These are phyloP conservation scores for Drosophila suboccidentalis DNA, from an alignment of 2,888 invertebrate genomes.

Conservation along the genomic window DNA sequence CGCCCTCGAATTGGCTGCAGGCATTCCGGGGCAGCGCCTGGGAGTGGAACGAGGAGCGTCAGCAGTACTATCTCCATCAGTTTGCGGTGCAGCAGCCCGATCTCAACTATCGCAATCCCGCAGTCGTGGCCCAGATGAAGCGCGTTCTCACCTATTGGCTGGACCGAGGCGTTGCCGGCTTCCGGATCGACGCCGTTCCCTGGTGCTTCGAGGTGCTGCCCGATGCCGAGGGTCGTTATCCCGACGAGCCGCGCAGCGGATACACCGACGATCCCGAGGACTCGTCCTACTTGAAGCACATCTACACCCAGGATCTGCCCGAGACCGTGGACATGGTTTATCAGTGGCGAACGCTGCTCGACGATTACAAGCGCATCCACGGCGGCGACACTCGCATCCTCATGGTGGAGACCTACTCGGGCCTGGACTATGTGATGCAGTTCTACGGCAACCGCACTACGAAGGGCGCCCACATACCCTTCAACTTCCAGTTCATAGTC, in stretches of 20 bases:
- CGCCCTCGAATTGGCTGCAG: slow-evolving; percentile 85
- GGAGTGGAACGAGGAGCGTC: slow-evolving; percentile 89
- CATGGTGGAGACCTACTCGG: slow-evolving; percentile 88
- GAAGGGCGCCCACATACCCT: slow-evolving; percentile 88
- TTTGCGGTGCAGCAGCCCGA: slow-evolving; percentile 91
- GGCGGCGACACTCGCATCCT: slow-evolving; percentile 86
- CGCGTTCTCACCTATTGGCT: slow-evolving; percentile 92
- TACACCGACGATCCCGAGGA: slow-evolving; percentile 85
- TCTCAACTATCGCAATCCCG: slow-evolving; percentile 90
- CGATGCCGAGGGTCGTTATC: slow-evolving; percentile 87
- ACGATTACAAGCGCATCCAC: slow-evolving; percentile 86
- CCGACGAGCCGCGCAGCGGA: slow-evolving; percentile 87
- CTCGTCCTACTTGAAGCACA: slow-evolving; percentile 88
- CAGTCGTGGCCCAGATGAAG: slow-evolving; percentile 87
- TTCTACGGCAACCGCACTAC: slow-evolving; percentile 87
- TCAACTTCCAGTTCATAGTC: slow-evolving; percentile 89
- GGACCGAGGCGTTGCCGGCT: slow-evolving; percentile 93
- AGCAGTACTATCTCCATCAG: slow-evolving; percentile 91
- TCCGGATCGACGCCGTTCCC: slow-evolving; percentile 92
- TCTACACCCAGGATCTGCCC: slow-evolving; percentile 88
- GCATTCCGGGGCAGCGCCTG: slow-evolving; percentile 91
- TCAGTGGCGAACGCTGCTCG: slow-evolving; percentile 88
- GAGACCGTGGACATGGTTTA: slow-evolving; percentile 90
- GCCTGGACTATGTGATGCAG: slow-evolving; percentile 86
- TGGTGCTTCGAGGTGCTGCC: slow-evolving; percentile 85